Base-by-base conservation (phyloP, 2,888 invertebrate genomes). In the Diabrotica balteata region DNA sequence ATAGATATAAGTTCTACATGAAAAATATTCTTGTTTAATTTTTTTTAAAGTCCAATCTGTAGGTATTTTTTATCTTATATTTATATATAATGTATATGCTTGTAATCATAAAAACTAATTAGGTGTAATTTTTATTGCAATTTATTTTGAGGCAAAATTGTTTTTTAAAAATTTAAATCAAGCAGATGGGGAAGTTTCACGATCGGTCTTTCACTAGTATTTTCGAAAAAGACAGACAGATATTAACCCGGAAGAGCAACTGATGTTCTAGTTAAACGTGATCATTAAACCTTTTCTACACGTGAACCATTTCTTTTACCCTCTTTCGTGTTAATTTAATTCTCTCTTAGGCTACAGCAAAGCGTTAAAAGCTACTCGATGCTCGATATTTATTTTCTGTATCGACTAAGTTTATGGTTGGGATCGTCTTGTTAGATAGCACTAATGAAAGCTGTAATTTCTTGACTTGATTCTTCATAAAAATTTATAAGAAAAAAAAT, bases 321-420 rank as follows among this genome's bases (percentile, higher is more conserved):
- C 55, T 63, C 63, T 63, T 63, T 44, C 32, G 11, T 49, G 45
- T 57, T 63, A 63, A 63, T 57, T 58, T 22, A 63, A 63, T 63
- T 63, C 63, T 57, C 57, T 44, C 51, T 58, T 50, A 51, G 57
- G 58, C 22, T 63, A 63, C 50, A 51, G 10, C 63, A 63, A 63
- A 63, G 57, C 63, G 63, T 57, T 63, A 63, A 63, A 63, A 63
- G 63, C 63, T 45, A 57, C 49, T 63, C 57, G 45, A 58, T 63
- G 57, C 46, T 32, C 63, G 63, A 58, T 63, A 63, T 63, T 63
- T 63, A 63, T 63, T 63, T 57, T 63, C 57, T 58, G 63, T 63
- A 63, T 58, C 63, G 63, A 54, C 63, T 44, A 32, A 63, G 57
- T 63, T 63, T 55, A 57, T 44, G 55, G 63, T 57, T 49, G 22